phyloP scores from a whole-genome alignment of 2,888 invertebrate species.

The Dione juno region DNA sequence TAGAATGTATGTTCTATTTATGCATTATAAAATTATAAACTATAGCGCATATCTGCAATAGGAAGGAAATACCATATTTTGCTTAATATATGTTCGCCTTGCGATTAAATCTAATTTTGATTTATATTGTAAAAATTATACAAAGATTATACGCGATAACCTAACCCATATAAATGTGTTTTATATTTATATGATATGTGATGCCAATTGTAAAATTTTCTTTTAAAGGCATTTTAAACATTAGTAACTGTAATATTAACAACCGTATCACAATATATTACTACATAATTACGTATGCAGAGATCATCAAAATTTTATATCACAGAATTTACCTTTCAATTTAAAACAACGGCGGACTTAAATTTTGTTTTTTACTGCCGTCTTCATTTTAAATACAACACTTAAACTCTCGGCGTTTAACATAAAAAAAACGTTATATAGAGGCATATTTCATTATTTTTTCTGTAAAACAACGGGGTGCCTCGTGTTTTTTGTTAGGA shows the following conservation, averaged over 20 bases:
- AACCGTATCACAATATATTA: constrained; percentile 31
- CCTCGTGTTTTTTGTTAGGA: constrained; percentile 73
- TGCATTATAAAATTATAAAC: no score
- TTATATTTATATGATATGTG: background rate
- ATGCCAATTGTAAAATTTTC: background rate
- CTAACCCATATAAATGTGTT: no score
- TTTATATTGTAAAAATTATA: no score
- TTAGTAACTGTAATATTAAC: constrained; percentile 34
- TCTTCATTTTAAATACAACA: constrained; percentile 68
- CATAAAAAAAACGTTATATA: constrained; percentile 72
- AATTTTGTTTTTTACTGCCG: constrained; percentile 63
- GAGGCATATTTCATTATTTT: constrained; percentile 79
- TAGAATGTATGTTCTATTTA: no score
- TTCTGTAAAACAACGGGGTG: constrained; percentile 81
- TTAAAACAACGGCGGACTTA: constrained; percentile 49
- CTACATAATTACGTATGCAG: constrained; percentile 39
- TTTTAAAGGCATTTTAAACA: background rate
- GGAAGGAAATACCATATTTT: no score
- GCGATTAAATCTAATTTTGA: background rate
- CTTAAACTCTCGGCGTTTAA: constrained; percentile 71
- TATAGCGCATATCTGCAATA: no score
- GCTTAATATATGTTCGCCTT: no score
- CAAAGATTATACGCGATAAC: no score
- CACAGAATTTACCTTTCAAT: constrained; percentile 46
- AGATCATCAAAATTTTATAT: constrained; percentile 44